A percentile compares a stretch with the other conserved stretches of the same genome.
These are phyloP conservation scores for Sitodiplosis mosellana DNA, from an alignment of 1,140 invertebrate genomes.

Conservation along the genomic window DNA sequence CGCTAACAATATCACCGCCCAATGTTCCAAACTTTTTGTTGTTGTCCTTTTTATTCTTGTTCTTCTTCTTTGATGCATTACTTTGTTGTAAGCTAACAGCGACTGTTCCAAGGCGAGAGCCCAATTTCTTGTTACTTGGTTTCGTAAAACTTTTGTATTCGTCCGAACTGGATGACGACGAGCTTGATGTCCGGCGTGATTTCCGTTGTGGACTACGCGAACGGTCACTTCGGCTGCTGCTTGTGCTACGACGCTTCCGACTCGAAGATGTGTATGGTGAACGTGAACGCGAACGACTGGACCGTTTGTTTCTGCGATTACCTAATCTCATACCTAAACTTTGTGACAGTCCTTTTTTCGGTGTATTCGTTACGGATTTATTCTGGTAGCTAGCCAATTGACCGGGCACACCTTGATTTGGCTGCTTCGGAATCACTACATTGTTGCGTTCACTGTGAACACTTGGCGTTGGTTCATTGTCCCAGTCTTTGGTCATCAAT, in stretches of 20 bases:
- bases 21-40: conserved; percentile 39
- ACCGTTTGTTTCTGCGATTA: background rate
- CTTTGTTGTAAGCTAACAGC: too few species aligned
- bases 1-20: conserved; percentile 39
- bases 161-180: conserved; percentile 11
- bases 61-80: conserved; percentile 29
- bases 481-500: conserved; percentile 80
- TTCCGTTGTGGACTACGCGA: conserved; percentile 16
- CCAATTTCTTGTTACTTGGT: background rate
- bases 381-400: conserved; percentile 3
- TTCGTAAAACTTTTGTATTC: background rate
- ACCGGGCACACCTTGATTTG: background rate
- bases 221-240: background rate
- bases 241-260: background rate
- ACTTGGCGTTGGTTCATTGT: conserved; percentile 71
- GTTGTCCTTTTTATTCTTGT: conserved; percentile 39
- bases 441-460: conserved; percentile 57
- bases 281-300: conserved; percentile 15
- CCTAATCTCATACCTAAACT: conserved; percentile 11
- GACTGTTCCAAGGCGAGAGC: too few species aligned
- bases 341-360: conserved; percentile 7
- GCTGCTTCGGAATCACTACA: conserved; percentile 28
- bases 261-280: background rate
- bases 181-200: conserved; percentile 12
- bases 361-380: background rate